Percentiles rank a stretch among this genome's conserved stretches.
Evolutionary conservation across 2,797 vertebrate genomes (phyloP).

Genomic region (Urophycis tenuis): DNA sequence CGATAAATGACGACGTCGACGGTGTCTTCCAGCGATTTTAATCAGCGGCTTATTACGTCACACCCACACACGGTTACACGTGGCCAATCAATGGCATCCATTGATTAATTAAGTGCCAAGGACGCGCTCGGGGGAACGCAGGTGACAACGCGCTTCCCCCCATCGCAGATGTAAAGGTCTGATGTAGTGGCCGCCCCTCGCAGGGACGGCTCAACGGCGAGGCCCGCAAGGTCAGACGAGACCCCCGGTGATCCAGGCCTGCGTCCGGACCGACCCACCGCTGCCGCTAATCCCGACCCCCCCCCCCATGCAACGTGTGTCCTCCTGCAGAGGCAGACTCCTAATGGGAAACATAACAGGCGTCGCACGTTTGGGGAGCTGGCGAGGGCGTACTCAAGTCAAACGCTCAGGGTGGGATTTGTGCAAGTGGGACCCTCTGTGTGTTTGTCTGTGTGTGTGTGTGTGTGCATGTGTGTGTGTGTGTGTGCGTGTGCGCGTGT

Average conservation of each 20-base stretch:
- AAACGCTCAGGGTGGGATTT: neutral
- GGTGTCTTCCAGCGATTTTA: conserved; percentile 50
- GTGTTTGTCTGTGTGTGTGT: neutral
- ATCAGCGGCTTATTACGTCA: conserved; percentile 63
- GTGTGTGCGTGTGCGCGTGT: neutral
- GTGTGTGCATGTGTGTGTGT: neutral
- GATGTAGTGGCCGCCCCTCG: conserved; percentile 40
- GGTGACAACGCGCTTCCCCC: conserved; percentile 49
- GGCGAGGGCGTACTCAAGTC: neutral
- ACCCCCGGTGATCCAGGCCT: conserved; percentile 10
- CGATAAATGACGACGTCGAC: neutral
- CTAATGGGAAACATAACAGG: neutral
- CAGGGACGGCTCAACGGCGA: conserved; percentile 33
- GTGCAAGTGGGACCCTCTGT: neutral
- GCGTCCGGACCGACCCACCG: neutral
- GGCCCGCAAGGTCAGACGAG: conserved; percentile 36
- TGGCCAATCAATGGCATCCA: conserved; percentile 59
- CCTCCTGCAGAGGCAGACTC: neutral
- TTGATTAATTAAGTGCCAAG: conserved; percentile 64
- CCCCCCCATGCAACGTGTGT: neutral
- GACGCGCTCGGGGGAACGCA: conserved; percentile 36
- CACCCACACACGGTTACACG: conserved; percentile 3
- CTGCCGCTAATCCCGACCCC: neutral
- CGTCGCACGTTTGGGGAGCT: neutral
- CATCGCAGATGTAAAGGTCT: conserved; percentile 30